Evolutionary conservation across 2,113 vertebrate genomes (phyloP).

Genomic region (Grammomys dolichurus): DNA sequence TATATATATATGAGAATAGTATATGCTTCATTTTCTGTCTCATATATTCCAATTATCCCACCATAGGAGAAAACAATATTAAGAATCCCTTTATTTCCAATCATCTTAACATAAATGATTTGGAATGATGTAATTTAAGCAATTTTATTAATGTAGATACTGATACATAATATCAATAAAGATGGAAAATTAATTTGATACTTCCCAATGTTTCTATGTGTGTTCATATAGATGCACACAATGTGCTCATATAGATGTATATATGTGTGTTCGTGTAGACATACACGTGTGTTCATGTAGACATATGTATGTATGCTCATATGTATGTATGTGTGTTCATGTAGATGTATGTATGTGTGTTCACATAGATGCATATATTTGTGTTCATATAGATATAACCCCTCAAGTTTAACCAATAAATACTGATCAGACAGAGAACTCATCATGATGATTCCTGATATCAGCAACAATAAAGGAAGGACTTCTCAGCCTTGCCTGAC

Average conservation of each 20-base stretch:
- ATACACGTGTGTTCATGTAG: background rate
- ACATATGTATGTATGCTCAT: background rate
- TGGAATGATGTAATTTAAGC: background rate
- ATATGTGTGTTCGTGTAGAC: too few species aligned
- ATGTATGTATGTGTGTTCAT: too few species aligned
- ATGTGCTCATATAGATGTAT: background rate
- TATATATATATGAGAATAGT: background rate
- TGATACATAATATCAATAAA: conserved; percentile 9
- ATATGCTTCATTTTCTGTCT: background rate
- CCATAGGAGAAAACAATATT: background rate
- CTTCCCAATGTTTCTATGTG: background rate
- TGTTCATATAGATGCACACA: background rate
- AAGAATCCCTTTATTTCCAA: conserved; percentile 4
- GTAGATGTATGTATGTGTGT: background rate
- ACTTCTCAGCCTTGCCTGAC: background rate
- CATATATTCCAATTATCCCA: background rate
- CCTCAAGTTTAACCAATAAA: background rate
- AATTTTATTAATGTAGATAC: background rate
- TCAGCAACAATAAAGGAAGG: background rate
- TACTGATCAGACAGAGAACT: background rate
- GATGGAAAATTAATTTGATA: conserved; percentile 2
- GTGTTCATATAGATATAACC: background rate
- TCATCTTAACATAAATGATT: background rate
- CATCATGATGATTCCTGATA: background rate
- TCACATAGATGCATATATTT: background rate